Percentiles rank a stretch among this genome's conserved stretches.
These are phyloP conservation scores for Heliconius hewitsoni DNA, from an alignment of 1,140 invertebrate genomes.

Conservation along the genomic window DNA sequence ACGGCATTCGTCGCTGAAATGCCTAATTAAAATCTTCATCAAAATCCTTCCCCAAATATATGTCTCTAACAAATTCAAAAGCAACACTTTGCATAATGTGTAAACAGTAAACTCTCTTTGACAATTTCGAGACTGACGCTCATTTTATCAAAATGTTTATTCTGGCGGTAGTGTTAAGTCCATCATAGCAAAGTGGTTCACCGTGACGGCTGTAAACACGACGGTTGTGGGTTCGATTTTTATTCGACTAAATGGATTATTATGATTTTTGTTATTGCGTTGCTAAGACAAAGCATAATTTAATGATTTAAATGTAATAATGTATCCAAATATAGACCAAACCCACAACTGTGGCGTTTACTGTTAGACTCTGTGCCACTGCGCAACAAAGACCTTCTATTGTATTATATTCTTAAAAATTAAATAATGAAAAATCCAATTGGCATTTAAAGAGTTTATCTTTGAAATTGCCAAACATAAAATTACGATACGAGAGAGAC, in stretches of 20 bases:
- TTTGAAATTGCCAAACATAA: background rate
- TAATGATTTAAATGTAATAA: no score
- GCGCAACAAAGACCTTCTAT: no score
- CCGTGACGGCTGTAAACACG: no score
- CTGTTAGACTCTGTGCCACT: no score
- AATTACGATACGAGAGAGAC: background rate
- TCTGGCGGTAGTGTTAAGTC: no score
- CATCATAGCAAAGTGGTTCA: background rate
- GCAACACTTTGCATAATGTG: slow-evolving; percentile 7
- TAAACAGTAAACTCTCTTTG: background rate
- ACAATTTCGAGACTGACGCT: background rate
- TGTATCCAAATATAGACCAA: no score
- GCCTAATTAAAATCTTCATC: slow-evolving; percentile 28
- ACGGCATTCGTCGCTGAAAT: slow-evolving; percentile 10
- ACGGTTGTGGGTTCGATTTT: no score
- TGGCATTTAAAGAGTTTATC: background rate
- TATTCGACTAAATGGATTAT: no score
- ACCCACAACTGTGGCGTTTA: no score
- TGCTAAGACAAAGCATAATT: no score
- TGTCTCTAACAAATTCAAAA: background rate
- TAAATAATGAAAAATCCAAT: background rate
- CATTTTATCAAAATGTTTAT: background rate
- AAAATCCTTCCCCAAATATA: background rate
- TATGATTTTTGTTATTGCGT: no score
- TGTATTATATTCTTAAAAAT: background rate